Evolutionary conservation across 2,113 vertebrate species (phyloP).

Genomic region (Equus quagga): DNA sequence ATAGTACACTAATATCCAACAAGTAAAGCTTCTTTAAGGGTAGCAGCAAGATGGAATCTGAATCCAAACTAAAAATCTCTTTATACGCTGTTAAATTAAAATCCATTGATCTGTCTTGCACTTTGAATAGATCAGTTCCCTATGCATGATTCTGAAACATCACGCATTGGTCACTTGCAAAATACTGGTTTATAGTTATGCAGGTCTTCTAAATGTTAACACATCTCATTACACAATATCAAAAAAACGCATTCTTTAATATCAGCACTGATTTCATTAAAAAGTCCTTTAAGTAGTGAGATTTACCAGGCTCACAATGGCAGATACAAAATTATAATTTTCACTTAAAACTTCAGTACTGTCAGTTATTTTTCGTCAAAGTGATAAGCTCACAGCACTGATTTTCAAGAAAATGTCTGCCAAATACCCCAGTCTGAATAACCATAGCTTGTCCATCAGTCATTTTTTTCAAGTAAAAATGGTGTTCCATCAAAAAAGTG

Average conservation of each 20-base stretch:
- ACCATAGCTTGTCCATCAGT: background rate
- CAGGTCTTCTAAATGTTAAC: background rate
- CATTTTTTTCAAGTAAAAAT: slow-evolving; percentile 24
- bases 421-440: background rate
- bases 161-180: background rate
- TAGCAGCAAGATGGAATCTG: background rate
- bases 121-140: background rate
- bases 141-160: background rate
- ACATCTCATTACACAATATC: background rate
- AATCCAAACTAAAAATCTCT: background rate
- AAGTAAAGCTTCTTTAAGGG: background rate
- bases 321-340: background rate
- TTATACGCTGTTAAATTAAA: background rate
- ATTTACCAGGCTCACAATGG: background rate
- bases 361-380: slow-evolving; percentile 18
- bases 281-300: background rate
- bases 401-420: slow-evolving; percentile 17
- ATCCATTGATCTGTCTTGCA: background rate
- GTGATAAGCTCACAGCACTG: background rate
- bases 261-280: background rate
- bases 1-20: background rate
- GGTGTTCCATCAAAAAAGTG: background rate
- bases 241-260: background rate
- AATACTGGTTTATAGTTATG: background rate
- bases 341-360: slow-evolving; percentile 23